A percentile compares a stretch with the other conserved stretches of the same genome.
Conservation (phyloP, 2,113 vertebrate genomes). For the Pampusana beccarii region DNA sequence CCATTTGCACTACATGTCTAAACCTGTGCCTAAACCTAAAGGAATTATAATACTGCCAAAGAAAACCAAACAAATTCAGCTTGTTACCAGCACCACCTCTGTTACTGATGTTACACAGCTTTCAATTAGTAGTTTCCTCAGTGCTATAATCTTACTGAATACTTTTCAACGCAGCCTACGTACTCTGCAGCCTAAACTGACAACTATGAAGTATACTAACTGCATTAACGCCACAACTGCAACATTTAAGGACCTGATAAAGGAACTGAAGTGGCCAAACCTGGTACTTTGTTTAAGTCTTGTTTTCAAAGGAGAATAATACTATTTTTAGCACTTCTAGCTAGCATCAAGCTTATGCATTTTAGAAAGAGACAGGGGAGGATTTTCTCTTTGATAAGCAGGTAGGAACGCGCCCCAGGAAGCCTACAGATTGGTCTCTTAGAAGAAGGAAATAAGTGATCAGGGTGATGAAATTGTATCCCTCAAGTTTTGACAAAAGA, state of each 20-base stretch:
- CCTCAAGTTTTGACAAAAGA: not conserved
- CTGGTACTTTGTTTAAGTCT: not conserved
- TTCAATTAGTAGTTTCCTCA: not conserved
- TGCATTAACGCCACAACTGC: not conserved
- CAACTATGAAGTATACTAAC: not conserved
- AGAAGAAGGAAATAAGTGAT: not conserved
- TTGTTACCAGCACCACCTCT: not conserved
- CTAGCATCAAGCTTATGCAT: not conserved
- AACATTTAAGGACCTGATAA: not conserved
- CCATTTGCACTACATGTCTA: not conserved
- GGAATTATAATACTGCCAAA: not conserved
- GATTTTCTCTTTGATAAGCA: not conserved
- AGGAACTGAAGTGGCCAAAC: not conserved
- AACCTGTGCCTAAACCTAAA: not conserved
- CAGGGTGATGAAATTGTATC: not conserved
- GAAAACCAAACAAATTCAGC: not conserved
- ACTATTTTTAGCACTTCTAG: not conserved
- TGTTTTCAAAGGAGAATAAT: not conserved
- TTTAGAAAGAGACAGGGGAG: not conserved
- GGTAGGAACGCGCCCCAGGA: not conserved
- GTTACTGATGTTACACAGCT: not conserved
- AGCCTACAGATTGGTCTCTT: not conserved
- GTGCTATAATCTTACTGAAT: not conserved
- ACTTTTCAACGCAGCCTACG: not conserved
- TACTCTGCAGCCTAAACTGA: not conserved